phyloP scores from a whole-genome alignment of 2,113 vertebrate species.

The Dunckerocampus dactyliophorus region DNA sequence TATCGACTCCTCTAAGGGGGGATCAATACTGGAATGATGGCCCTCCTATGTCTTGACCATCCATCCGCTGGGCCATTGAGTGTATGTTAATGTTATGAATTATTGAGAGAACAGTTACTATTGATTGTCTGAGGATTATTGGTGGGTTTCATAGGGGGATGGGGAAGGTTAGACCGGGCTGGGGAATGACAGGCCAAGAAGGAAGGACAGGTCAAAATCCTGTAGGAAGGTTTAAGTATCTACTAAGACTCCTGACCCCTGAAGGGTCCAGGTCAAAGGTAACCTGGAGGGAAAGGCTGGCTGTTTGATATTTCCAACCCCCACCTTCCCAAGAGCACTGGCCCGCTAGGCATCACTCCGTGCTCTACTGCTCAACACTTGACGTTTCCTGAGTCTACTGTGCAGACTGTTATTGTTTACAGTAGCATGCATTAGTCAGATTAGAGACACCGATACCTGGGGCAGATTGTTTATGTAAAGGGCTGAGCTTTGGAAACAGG shows the following conservation, averaged over 20 bases:
- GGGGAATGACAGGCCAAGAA: constrained; percentile 45
- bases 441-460: constrained; percentile 47
- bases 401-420: constrained; percentile 44
- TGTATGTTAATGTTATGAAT: constrained; percentile 85
- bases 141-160: constrained; percentile 56
- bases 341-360: constrained; percentile 22
- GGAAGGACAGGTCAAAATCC: constrained; percentile 64
- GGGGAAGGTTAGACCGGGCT: constrained; percentile 33
- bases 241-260: constrained; percentile 65
- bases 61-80: constrained; percentile 76
- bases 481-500: constrained; percentile 43
- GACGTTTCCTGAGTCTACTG: constrained; percentile 18
- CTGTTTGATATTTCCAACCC: constrained; percentile 36
- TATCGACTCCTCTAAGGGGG: constrained; percentile 71
- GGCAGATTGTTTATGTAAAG: constrained; percentile 56
- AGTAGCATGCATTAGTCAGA: constrained; percentile 58
- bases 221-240: constrained; percentile 68
- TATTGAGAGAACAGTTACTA: constrained; percentile 83
- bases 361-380: constrained; percentile 11
- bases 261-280: constrained; percentile 69
- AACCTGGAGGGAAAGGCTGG: constrained; percentile 50
- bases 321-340: constrained; percentile 3
- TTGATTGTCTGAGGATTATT: constrained; percentile 78
- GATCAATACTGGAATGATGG: constrained; percentile 80
- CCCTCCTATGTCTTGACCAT: constrained; percentile 77